Base-by-base conservation (phyloP, 1,140 invertebrate genomes). In the Aphidius ervi region DNA sequence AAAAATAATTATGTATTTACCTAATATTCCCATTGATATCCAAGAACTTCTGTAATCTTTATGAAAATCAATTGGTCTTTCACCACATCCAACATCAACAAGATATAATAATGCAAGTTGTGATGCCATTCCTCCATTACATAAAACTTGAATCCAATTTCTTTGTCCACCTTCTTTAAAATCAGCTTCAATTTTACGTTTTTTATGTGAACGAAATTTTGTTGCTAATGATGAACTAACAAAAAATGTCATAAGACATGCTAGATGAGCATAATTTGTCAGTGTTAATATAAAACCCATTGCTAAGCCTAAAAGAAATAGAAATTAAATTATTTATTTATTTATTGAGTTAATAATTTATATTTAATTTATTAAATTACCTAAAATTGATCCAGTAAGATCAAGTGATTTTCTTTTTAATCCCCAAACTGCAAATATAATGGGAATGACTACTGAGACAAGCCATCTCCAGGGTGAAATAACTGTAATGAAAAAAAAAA, bases 131-230 rank as follows among this genome's bases (percentile, higher is more conserved):
- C 93, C 93, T 7, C 87, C 89, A 82, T 95, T 97, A 73, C 93
- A 94, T 0, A 95, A 70, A 5, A 95, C 93, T 76, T 96, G 94
- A 6, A 94, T 80, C 93, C 93, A 95, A 75, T 92, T 93, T 65
- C 94, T 83, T 72, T 94, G 89, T 0, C 93, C 92, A 67, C 90
- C 90, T 82, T 93, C 90, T 77, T 91, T 93, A 67, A 87, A 91
- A 67, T 93, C 87, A 47, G 82, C 81, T 74, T 95, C 93, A 55
- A 94, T 70, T 68, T 87, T 88, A 46, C 75, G 82, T 74, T 97
- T 97, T 56, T 82, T 70, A 45, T 86, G 66, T 6, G 83, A 71
- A 39, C 87, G 81, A 71, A 89, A 92, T 72, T 92, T 94, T 5
- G 93, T 95, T 2, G 88, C 91, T 72, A 87, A 88, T 3, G 92